Conservation (phyloP, 2,888 invertebrate genomes). For the Melanostoma scalare region DNA sequence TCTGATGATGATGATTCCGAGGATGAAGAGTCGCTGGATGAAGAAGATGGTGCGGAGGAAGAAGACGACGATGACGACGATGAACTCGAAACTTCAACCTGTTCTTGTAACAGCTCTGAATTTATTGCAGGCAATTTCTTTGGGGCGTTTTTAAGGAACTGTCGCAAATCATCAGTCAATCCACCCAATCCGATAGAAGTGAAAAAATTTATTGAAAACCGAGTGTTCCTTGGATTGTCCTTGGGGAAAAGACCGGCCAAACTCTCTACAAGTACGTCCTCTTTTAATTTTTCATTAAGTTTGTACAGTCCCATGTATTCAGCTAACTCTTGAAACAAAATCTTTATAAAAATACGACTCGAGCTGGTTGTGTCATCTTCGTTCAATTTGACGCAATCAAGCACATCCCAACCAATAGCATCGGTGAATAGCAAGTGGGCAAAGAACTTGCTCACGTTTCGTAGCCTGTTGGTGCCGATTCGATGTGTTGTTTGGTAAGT, state of each 20-base stretch:
- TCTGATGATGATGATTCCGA: conserved; percentile 73
- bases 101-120: conserved; percentile 79
- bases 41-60: conserved; percentile 57
- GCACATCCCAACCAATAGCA: conserved; percentile 97
- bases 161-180: conserved; percentile 94
- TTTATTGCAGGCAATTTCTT: conserved; percentile 80
- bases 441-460: conserved; percentile 98
- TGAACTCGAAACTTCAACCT: conserved; percentile 63
- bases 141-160: conserved; percentile 88
- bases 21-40: conserved; percentile 58
- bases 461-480: conserved; percentile 95
- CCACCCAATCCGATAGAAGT: conserved; percentile 98
- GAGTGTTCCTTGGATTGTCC: conserved; percentile 97
- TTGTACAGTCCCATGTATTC: conserved; percentile 98
- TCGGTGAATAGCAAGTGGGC: conserved; percentile 98
- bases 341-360: conserved; percentile 98
- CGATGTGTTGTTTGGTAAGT: conserved; percentile 97
- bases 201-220: conserved; percentile 99
- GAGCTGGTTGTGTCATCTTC: conserved; percentile 99
- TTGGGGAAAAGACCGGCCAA: conserved; percentile 97
- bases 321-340: conserved; percentile 96
- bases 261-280: conserved; percentile 91
- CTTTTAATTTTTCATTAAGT: conserved; percentile 94
- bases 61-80: conserved; percentile 71
- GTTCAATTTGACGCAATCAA: conserved; percentile 94